These are phyloP conservation scores for Podotricha telesiphe DNA, from an alignment of 2,888 invertebrate genomes.

Conservation along the genomic window DNA sequence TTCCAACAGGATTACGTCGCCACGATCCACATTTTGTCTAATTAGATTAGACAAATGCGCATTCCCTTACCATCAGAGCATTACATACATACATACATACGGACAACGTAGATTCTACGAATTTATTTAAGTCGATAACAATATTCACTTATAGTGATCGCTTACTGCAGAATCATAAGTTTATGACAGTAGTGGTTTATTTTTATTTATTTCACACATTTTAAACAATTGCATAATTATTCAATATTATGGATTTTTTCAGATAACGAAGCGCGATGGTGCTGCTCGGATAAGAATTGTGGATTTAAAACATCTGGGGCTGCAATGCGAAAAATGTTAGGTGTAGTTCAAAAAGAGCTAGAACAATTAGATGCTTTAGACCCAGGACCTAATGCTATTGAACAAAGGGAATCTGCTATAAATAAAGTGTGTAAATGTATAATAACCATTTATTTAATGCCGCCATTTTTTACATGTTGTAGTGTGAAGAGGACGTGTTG, in stretches of 20 bases:
- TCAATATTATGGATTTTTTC: constrained; percentile 29
- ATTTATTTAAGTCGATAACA: too few species aligned
- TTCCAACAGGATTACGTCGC: too few species aligned
- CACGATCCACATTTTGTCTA: too few species aligned
- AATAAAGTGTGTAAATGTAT: constrained; percentile 70
- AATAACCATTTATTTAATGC: too few species aligned
- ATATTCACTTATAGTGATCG: not conserved
- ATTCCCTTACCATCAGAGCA: not conserved
- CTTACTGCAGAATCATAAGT: not conserved
- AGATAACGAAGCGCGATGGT: constrained; percentile 86
- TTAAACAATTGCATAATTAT: too few species aligned
- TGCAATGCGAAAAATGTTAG: constrained; percentile 85
- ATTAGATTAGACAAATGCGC: not conserved
- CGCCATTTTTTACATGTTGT: too few species aligned
- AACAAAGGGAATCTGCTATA: constrained; percentile 85
- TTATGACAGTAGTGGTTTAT: too few species aligned
- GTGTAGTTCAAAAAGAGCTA: constrained; percentile 87
- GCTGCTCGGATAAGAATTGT: constrained; percentile 86
- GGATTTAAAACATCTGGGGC: constrained; percentile 84
- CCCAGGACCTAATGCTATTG: constrained; percentile 84
- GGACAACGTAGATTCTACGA: too few species aligned
- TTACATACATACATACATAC: too few species aligned
- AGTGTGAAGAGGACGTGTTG: too few species aligned
- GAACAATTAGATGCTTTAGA: constrained; percentile 85
- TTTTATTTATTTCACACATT: too few species aligned